These are phyloP conservation scores for Scaptomyza pallida DNA, from an alignment of 1,140 invertebrate genomes.

Conservation along the genomic window DNA sequence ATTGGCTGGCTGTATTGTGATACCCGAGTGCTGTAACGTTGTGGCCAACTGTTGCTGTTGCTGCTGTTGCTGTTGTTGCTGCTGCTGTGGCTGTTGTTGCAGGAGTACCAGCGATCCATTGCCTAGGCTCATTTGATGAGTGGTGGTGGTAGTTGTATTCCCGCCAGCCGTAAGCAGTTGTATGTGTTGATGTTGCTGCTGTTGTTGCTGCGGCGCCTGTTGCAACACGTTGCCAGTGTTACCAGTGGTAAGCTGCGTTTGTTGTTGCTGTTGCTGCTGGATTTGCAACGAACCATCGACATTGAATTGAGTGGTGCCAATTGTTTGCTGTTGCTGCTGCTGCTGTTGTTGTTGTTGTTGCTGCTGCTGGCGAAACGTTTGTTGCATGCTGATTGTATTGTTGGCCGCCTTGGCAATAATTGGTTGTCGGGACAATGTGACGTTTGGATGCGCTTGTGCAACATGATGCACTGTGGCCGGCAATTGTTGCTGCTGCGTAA, in stretches of 20 bases:
- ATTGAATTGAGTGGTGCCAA: conserved; percentile 25
- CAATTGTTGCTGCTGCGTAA: conserved; percentile 71
- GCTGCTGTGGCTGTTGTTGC: conserved; percentile 85
- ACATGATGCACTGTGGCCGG: conserved; percentile 77
- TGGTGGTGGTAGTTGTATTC: conserved; percentile 46
- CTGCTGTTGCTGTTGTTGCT: conserved; percentile 78
- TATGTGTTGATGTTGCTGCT: conserved; percentile 64
- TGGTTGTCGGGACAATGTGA: conserved; percentile 84
- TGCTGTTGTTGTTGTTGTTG: conserved; percentile 47
- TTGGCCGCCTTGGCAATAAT: conserved; percentile 64
- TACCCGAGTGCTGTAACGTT: conserved; percentile 71
- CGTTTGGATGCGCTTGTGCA: conserved; percentile 66
- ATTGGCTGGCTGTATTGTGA: conserved; percentile 79
- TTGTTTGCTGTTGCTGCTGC: neutral
- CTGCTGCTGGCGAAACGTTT: conserved; percentile 69
- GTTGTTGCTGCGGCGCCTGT: conserved; percentile 44
- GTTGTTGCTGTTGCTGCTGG: conserved; percentile 48
- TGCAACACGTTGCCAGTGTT: conserved; percentile 52
- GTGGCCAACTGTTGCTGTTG: conserved; percentile 66
- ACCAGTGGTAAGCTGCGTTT: conserved; percentile 45
- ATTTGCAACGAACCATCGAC: conserved; percentile 40
- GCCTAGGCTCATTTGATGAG: conserved; percentile 83
- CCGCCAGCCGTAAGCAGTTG: conserved; percentile 56
- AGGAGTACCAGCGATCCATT: conserved; percentile 86
- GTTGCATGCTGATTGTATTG: conserved; percentile 65